Percentiles rank a stretch among this genome's conserved stretches.
Conservation (phyloP, 1,140 invertebrate species). For the Leptinotarsa lineolata region DNA sequence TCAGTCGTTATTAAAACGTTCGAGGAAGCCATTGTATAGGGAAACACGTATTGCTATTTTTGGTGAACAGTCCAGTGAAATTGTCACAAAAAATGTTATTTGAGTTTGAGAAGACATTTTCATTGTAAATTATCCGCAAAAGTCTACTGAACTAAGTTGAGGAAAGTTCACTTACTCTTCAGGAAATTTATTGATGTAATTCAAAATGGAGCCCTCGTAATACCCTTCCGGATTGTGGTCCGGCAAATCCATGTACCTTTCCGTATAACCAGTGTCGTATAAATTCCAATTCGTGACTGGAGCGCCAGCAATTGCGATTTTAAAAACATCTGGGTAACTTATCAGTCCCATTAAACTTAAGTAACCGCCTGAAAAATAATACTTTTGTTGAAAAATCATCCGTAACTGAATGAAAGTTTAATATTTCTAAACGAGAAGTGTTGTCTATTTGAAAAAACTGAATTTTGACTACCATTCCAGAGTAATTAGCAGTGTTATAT, state of each 20-base stretch:
- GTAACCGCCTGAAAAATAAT: slow-evolving; percentile 67
- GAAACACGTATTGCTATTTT: no score
- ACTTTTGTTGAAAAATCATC: no score
- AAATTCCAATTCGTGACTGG: slow-evolving; percentile 96
- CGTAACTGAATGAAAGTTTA: background rate
- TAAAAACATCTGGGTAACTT: slow-evolving; percentile 82
- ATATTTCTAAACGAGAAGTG: no score
- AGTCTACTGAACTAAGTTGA: background rate
- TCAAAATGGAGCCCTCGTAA: slow-evolving; percentile 74
- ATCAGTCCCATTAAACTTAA: slow-evolving; percentile 84
- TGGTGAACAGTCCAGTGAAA: no score
- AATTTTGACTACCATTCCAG: no score
- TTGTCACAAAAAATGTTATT: no score
- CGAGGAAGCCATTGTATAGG: no score
- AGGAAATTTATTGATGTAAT: slow-evolving; percentile 83
- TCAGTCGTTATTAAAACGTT: no score
- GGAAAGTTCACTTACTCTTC: slow-evolving; percentile 72
- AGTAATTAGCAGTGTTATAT: no score
- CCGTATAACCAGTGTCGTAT: slow-evolving; percentile 94
- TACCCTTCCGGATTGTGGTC: slow-evolving; percentile 80
- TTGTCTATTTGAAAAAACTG: no score
- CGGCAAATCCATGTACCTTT: slow-evolving; percentile 95
- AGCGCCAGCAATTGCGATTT: slow-evolving; percentile 92
- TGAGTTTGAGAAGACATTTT: no score
- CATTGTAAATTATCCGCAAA: no score